Evolutionary conservation across 2,888 invertebrate genomes (phyloP).

Genomic region (Drosophila affinis): DNA sequence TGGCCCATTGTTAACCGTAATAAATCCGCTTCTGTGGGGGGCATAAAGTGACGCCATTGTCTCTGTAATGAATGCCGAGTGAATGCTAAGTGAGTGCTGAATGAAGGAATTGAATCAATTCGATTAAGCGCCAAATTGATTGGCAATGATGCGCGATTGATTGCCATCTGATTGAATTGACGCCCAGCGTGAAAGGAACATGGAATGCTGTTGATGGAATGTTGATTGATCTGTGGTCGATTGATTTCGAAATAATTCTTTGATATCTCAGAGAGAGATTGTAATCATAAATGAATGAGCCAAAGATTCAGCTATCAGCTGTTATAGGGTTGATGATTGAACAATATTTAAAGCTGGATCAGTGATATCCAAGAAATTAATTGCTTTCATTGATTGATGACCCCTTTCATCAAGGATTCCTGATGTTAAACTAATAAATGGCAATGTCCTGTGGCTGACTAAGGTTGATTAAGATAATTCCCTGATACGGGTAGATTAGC

Average conservation of each 20-base stretch:
- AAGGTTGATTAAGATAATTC: too few species aligned
- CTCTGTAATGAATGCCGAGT: constrained; percentile 27
- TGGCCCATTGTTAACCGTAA: constrained; percentile 10
- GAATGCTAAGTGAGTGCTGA: constrained; percentile 10
- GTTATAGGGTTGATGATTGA: neutral
- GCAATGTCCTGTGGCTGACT: neutral
- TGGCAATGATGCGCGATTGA: constrained; percentile 36
- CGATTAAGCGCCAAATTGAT: constrained; percentile 7
- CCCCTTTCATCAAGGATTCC: neutral
- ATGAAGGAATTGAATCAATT: constrained; percentile 24
- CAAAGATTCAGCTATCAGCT: neutral
- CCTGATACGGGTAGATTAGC: constrained; percentile 16
- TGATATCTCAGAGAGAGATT: neutral
- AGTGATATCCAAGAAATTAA: neutral
- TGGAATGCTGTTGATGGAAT: constrained; percentile 3
- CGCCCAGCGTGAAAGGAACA: neutral
- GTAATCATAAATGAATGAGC: neutral
- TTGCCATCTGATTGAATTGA: constrained; percentile 27
- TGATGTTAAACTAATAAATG: neutral
- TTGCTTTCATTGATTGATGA: neutral
- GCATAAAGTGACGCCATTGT: constrained; percentile 26
- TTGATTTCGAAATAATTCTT: neutral
- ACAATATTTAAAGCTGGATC: too few species aligned
- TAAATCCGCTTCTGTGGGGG: constrained; percentile 28
- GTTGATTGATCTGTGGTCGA: neutral